Base-by-base conservation (phyloP, 2,113 vertebrate species). In the Saccopteryx bilineata region DNA sequence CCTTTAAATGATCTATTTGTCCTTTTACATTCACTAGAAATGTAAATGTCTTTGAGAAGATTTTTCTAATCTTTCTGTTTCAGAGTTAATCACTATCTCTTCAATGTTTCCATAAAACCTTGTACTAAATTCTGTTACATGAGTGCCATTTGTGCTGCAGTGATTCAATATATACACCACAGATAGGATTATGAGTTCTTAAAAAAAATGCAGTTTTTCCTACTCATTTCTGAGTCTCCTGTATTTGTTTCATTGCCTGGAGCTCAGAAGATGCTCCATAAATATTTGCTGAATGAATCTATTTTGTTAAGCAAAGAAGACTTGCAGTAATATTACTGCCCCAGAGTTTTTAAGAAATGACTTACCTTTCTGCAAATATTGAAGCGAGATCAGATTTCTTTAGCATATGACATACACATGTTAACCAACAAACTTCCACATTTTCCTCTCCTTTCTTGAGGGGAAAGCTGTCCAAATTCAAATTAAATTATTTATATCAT, bases 251-350 rank as follows among this genome's bases (percentile, higher is more conserved):
- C 72, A 79, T 75, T 80, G 78, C 83, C 60, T 81, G 31, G 31
- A 91, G 68, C 83, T 91, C 72, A 71, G 79, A 75, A 85, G n/a
- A 19, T 76, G 31, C 46, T 93, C 33, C 78, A 85, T 65, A 88
- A 97, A 84, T 95, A 91, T 93, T 79, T 93, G 84, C 78, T 80
- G 54, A 95, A 58, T 85, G 46, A 85, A 74, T 93, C n/a, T 58
- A 71, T 66, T 88, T 95, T 86, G 54, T 86, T 89, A 91, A 89
- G 33, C 31, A 89, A 95, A 93, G 83, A 95, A 80, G 33, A 82
- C 3, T 78, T 76, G 46, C 24, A 48, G 61, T 85, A 91, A 95
- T 95, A 76, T 66, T 39, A 68, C 54, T 91, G 46, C 31, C 58
- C 48, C 31, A 61, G 83, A 93, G 58, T 76, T 92, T 93, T 63